Evolutionary conservation across 30 jellyfish, hydroid and myxozoan genomes (phyloP), one percentile per base, ranked within the genome.

Genomic region (Cassiopea andromeda): DNA sequence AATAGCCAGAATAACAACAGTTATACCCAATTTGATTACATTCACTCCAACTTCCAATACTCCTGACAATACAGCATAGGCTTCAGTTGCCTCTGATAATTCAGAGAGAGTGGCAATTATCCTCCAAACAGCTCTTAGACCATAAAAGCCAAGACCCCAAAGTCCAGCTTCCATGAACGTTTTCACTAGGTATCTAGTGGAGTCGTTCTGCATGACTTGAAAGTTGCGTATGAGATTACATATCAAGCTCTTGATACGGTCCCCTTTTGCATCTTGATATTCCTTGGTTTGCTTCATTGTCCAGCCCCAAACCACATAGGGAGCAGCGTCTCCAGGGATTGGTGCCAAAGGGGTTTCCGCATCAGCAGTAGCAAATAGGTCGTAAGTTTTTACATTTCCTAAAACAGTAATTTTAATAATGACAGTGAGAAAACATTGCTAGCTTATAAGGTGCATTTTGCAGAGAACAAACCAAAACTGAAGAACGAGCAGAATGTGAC

Each of bases 291-390:
- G 47, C 54, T 44, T 54, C 12, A 16, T 67, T 15, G 75, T 82
- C 90, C 90, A 82, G 48, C 90, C 90, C 90, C 90, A 82, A 45
- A 82, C 82, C 70, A 82, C 76, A 46, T 82, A 82, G 71, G 90
- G 90, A 12, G 90, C 90, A 1, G 90, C 90, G 18, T 69, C 80
- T 8, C 90, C 70, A 1, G 90, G 90, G 44, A 82, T 66, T 7
- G 90, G 90, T 48, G 80, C 90, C 58, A 82, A 48, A 17, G 90
- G 90, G 46, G 88, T 46, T 12, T 69, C 72, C 9, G 71, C 19
- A 12, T 82, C 90, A 50, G 71, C 90, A 54, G 43, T 48, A 15
- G 90, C 81, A 81, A 81, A 81, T 46, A 81, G 59, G 15, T 81
- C 90, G 17, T 81, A 81, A n/a, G 66, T 47, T 46, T 54, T 68